phyloP scores from a whole-genome alignment of 2,113 vertebrate genomes.

The Asarcornis scutulata region DNA sequence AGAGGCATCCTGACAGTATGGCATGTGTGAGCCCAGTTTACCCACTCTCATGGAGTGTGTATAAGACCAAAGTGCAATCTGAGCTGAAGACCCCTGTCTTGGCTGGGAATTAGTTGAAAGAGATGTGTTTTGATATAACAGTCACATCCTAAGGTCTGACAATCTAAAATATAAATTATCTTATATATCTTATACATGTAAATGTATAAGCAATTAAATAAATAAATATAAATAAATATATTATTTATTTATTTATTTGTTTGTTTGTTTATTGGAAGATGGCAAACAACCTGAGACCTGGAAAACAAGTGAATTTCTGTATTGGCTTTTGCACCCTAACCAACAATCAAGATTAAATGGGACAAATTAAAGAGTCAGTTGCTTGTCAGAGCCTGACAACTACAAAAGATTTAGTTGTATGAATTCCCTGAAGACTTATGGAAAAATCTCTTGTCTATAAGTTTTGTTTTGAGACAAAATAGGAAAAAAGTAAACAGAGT shows the following conservation, averaged over 20 bases:
- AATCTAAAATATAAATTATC: neutral
- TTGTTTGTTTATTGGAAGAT: neutral
- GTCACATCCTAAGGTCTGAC: neutral
- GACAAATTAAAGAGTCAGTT: neutral
- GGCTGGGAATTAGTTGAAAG: neutral
- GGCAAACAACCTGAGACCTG: accelerated
- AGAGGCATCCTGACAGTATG: neutral
- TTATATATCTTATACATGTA: neutral
- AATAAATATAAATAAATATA: neutral
- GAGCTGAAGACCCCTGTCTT: accelerated
- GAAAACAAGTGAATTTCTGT: neutral
- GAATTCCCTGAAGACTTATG: neutral
- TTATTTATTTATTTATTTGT: too few species aligned
- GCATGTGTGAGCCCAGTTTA: accelerated
- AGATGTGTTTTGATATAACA: neutral
- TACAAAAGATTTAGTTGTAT: neutral
- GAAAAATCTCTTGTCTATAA: neutral
- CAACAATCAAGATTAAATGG: neutral
- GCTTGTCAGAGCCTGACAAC: neutral
- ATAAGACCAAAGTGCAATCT: neutral
- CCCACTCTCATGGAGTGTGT: neutral
- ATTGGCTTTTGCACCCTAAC: neutral
- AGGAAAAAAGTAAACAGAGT: neutral
- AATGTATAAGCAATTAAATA: neutral
- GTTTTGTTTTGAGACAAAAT: accelerated